Evolutionary conservation across 2,888 invertebrate species (phyloP).

Genomic region (Girardia tigrina): DNA sequence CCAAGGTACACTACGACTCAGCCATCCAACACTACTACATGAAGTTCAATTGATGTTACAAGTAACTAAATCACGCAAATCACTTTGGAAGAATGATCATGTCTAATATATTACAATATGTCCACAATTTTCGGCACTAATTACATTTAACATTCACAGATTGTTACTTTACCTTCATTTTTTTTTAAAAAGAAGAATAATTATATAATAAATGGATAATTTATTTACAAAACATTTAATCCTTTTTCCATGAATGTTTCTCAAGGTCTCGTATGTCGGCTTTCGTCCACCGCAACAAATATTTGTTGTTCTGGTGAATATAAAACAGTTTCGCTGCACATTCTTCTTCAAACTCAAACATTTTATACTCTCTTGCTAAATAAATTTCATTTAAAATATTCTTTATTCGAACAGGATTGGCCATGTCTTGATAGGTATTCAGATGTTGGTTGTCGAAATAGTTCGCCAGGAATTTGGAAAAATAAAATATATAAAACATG

Average conservation of each 20-base stretch:
- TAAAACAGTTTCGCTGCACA: neutral
- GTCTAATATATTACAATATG: too few species aligned
- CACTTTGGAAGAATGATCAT: too few species aligned
- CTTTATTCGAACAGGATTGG: neutral
- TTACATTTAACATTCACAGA: too few species aligned
- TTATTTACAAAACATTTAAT: too few species aligned
- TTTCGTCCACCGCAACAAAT: neutral
- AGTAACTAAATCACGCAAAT: too few species aligned
- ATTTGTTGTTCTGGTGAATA: neutral
- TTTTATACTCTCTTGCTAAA: neutral
- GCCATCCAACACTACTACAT: too few species aligned
- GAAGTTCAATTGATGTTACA: too few species aligned
- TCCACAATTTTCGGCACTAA: too few species aligned
- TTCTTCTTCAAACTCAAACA: neutral
- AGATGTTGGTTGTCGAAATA: neutral
- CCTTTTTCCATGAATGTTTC: neutral
- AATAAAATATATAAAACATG: neutral
- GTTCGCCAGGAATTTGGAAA: neutral
- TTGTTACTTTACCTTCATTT: too few species aligned
- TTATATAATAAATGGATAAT: too few species aligned
- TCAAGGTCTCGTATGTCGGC: neutral
- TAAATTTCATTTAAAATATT: neutral
- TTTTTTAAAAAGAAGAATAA: too few species aligned
- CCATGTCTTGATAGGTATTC: neutral
- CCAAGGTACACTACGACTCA: too few species aligned